A percentile compares a stretch with the other conserved stretches of the same genome.
These are phyloP conservation scores for Oryzias dopingdopingensis DNA, from an alignment of 2,797 vertebrate genomes.

Conservation along the genomic window DNA sequence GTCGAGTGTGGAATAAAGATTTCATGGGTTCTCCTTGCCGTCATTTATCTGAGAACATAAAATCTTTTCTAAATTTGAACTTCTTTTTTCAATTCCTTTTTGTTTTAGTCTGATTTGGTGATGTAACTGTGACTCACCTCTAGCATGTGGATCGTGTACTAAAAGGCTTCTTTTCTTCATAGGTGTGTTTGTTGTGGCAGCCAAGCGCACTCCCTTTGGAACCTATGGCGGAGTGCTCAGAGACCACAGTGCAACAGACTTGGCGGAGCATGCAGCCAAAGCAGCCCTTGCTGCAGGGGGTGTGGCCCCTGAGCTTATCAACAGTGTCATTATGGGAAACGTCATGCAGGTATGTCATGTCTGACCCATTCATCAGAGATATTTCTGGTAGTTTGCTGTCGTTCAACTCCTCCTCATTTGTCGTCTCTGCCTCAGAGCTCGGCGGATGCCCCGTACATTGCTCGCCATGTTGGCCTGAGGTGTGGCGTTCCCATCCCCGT, in stretches of 20 bases:
- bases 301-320: conserved; percentile 84
- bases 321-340: conserved; percentile 90
- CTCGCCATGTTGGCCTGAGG: conserved; percentile 90
- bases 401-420: not conserved
- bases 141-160: not conserved
- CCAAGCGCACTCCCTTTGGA: conserved; percentile 95
- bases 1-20: no score
- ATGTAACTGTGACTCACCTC: conserved; percentile 5
- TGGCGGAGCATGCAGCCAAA: conserved; percentile 86
- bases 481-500: conserved; percentile 84
- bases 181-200: conserved; percentile 94
- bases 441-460: conserved; percentile 84
- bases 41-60: no score
- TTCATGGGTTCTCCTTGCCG: no score
- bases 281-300: conserved; percentile 87
- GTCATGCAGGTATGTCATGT: conserved; percentile 85
- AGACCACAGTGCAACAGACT: conserved; percentile 88
- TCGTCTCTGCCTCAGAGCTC: conserved; percentile 79
- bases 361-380: not conserved
- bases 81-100: not conserved
- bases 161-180: conserved; percentile 20
- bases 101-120: not conserved
- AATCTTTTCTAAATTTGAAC: not conserved
- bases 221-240: conserved; percentile 88
- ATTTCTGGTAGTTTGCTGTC: not conserved